phyloP scores from a whole-genome alignment of 2,888 invertebrate species.

The Tetropium fuscum region DNA sequence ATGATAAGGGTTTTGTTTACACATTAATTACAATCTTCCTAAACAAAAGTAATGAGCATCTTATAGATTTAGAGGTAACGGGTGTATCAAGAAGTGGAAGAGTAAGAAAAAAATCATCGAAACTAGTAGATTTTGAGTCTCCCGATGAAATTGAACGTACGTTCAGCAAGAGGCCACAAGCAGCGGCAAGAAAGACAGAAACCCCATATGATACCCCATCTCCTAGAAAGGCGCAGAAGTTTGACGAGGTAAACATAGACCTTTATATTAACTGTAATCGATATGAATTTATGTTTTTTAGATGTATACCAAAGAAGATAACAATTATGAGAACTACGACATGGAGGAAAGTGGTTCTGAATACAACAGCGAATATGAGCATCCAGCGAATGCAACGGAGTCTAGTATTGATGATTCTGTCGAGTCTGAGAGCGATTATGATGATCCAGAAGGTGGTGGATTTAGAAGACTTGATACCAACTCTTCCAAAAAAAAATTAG shows the following conservation, averaged over 20 bases:
- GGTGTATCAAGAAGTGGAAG: conserved; percentile 91
- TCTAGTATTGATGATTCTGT: conserved; percentile 60
- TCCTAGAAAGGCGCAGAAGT: conserved; percentile 34
- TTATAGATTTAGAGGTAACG: conserved; percentile 80
- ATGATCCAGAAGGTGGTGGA: conserved; percentile 64
- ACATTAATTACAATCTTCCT: too few species aligned
- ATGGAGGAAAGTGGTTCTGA: conserved; percentile 62
- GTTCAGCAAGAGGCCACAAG: conserved; percentile 65
- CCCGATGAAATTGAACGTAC: conserved; percentile 85
- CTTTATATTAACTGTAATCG: neutral
- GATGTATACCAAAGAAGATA: conserved; percentile 37
- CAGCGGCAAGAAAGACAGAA: conserved; percentile 47
- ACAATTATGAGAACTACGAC: conserved; percentile 55
- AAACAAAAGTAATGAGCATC: too few species aligned
- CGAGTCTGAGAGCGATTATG: conserved; percentile 59
- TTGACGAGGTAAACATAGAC: conserved; percentile 34
- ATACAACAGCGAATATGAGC: conserved; percentile 61
- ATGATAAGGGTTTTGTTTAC: too few species aligned
- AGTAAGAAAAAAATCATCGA: conserved; percentile 94
- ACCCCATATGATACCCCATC: conserved; percentile 40
- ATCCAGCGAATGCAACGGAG: conserved; percentile 54
- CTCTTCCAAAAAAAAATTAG: conserved; percentile 77
- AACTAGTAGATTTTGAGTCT: conserved; percentile 92
- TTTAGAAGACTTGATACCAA: conserved; percentile 68
- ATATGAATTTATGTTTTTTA: too few species aligned